phyloP scores from a whole-genome alignment of 2,888 invertebrate species.

The Ramazzottius varieornatus region DNA sequence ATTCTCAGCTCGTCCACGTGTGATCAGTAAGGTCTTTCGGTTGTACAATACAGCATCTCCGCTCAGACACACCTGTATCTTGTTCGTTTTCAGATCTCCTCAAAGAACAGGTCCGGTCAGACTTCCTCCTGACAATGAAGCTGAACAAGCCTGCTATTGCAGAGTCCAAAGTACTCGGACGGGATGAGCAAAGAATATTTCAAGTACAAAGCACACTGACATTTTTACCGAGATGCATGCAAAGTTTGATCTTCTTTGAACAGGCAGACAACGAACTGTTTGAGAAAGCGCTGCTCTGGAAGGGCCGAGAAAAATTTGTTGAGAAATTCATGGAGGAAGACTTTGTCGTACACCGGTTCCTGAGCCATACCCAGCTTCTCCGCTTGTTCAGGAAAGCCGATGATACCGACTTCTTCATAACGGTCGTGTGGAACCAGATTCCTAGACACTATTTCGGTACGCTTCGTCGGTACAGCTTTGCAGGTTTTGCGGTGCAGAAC shows the following conservation, averaged over 20 bases:
- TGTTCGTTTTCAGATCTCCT: not conserved
- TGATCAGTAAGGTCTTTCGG: not conserved
- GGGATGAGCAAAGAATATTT: not conserved
- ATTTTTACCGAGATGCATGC: not conserved
- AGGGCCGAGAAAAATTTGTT: not conserved
- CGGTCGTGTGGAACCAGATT: not conserved
- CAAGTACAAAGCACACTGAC: not conserved
- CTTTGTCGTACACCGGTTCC: not conserved
- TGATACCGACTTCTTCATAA: not conserved
- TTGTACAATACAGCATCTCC: not conserved
- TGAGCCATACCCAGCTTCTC: not conserved
- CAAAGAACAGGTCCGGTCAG: constrained; percentile 3
- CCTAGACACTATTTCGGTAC: not conserved
- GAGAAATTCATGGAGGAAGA: not conserved
- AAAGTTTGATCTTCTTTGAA: not conserved
- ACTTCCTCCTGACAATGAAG: not conserved
- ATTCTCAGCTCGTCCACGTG: not conserved
- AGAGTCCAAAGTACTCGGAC: not conserved
- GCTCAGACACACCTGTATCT: no score
- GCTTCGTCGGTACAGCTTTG: not conserved
- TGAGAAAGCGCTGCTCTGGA: not conserved
- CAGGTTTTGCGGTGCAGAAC: not conserved
- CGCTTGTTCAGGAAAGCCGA: not conserved
- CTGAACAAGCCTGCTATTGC: not conserved
- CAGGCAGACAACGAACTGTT: not conserved